phyloP scores from a whole-genome alignment of 2,888 invertebrate genomes.

The Eupithecia vulgata region DNA sequence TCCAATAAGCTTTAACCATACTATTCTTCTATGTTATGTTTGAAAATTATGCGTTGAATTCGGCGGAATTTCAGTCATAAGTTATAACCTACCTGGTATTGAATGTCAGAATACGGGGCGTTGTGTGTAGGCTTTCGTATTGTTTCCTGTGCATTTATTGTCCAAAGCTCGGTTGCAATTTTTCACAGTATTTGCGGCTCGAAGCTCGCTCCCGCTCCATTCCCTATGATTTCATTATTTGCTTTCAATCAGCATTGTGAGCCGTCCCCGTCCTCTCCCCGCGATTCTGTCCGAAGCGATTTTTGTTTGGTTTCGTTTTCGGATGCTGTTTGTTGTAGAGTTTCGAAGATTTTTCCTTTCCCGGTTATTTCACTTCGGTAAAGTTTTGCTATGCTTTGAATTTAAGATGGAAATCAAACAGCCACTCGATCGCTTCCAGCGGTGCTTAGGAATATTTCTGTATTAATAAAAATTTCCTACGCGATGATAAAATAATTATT shows the following conservation, averaged over 20 bases:
- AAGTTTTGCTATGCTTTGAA: constrained; percentile 37
- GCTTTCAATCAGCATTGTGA: constrained; percentile 83
- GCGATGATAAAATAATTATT: not conserved
- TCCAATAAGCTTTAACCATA: not conserved
- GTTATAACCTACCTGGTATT: constrained; percentile 21
- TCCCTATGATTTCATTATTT: constrained; percentile 83
- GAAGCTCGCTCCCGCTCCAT: constrained; percentile 60
- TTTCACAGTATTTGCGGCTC: constrained; percentile 75
- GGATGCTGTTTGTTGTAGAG: constrained; percentile 77
- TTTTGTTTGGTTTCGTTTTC: constrained; percentile 82
- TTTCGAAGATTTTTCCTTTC: constrained; percentile 68
- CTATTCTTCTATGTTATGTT: not conserved
- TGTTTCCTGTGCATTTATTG: constrained; percentile 64
- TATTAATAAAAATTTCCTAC: not conserved
- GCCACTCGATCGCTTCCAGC: constrained; percentile 19
- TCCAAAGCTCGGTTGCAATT: constrained; percentile 69
- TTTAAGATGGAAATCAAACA: constrained; percentile 37
- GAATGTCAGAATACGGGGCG: constrained; percentile 21
- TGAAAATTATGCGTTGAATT: constrained; percentile 3
- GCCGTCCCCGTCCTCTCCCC: constrained; percentile 59
- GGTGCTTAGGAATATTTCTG: constrained; percentile 2
- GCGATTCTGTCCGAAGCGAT: constrained; percentile 63
- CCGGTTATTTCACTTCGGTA: constrained; percentile 36
- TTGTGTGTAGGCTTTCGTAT: constrained; percentile 43
- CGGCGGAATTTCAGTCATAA: constrained; percentile 17